phyloP scores from a whole-genome alignment of 1,140 invertebrate genomes.

The Papilio dardanus region DNA sequence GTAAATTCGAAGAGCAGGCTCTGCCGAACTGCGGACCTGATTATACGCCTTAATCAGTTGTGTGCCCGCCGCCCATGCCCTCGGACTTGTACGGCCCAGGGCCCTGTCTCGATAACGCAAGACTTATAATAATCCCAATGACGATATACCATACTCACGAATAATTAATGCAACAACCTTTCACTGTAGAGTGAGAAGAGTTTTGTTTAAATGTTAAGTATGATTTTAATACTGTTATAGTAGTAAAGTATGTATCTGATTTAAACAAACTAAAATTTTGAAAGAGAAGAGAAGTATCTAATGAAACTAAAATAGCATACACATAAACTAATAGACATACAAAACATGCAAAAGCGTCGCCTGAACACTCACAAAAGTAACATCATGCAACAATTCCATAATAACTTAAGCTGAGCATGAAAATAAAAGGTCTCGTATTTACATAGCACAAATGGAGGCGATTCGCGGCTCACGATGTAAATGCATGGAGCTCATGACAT shows the following conservation, averaged over 20 bases:
- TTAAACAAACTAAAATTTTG: no score
- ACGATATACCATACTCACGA: slow-evolving; percentile 7
- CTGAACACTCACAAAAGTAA: slow-evolving; percentile 63
- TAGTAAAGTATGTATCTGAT: no score
- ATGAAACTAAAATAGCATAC: background rate
- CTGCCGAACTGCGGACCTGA: slow-evolving; percentile 78
- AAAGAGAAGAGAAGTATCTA: no score
- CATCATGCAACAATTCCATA: slow-evolving; percentile 62
- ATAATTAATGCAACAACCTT: background rate
- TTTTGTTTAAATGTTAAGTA: background rate
- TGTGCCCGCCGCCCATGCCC: slow-evolving; percentile 46
- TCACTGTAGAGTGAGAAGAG: background rate
- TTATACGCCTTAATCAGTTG: slow-evolving; percentile 78
- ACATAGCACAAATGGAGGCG: slow-evolving; percentile 67
- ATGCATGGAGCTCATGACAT: slow-evolving; percentile 60
- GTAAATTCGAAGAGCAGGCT: slow-evolving; percentile 79
- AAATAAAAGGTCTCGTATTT: slow-evolving; percentile 76
- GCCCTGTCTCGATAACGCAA: slow-evolving; percentile 31
- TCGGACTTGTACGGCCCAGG: slow-evolving; percentile 12
- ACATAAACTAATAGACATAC: slow-evolving; percentile 1
- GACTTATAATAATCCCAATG: slow-evolving; percentile 30
- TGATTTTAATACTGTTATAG: background rate
- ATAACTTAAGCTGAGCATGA: slow-evolving; percentile 63
- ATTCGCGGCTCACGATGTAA: slow-evolving; percentile 51
- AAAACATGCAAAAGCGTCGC: slow-evolving; percentile 54